Evolutionary conservation across 2,888 invertebrate genomes (phyloP), one percentile per base, ranked within the genome.

Genomic region (Antheraea assamensis): DNA sequence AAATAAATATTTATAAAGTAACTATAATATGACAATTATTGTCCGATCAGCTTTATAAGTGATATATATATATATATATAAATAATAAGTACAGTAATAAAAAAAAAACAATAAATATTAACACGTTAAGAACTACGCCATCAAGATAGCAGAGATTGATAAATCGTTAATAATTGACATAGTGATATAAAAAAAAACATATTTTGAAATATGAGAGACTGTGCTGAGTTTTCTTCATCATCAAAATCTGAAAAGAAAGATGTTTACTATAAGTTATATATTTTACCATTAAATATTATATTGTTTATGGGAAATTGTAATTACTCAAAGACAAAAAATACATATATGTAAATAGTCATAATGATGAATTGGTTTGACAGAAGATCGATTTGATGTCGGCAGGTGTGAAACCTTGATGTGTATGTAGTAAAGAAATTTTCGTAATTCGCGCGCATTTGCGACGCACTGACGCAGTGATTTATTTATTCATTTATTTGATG

Each of bases 231-330:
- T 42, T 87, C 87, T 61, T 87, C 85, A 73, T 88, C 90, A 52
- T 88, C 89, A 74, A 89, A 89, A 85, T 89, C 93, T 93, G 92
- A 75, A 87, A 90, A 76, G 72, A 75, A 74, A 74, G 64, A 72
- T 27, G 61, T 74, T 71, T 71, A 72, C 71, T 58, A 76, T 71
- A 30, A 66, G 61, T 74, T 71, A 42, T 68, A 52, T 47, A 52
- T 73, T 47, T 5, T 55, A 21, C 21, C 0, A 55, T 21, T 0
- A 55, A 10, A 55, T 55, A 55, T 55, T 27, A 55, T 55, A 55
- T n/a, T 21, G 21, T 55, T 55, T 21, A 55, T 3, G 8, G n/a
- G 4, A 55, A 2, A 4, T n/a, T n/a, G 21, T 55, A 3, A n/a
- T 55, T 21, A n/a, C n/a, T 55, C 3, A 55, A 55, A 4, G n/a